Base-by-base conservation (phyloP, 2,113 vertebrate species). In the Chionodraco myersi region DNA sequence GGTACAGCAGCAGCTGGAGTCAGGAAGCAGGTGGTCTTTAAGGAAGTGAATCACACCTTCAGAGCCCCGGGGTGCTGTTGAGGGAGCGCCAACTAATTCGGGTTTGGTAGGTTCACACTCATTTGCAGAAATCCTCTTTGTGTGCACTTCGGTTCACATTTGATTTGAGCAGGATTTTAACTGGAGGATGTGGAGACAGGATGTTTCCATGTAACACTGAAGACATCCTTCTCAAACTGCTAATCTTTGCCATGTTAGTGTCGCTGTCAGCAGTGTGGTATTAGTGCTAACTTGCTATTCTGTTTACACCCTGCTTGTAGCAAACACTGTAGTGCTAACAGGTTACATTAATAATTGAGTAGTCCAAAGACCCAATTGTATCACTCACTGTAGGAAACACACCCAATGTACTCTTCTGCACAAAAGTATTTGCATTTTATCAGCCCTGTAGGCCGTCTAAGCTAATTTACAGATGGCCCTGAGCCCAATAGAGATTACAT, bases 11-110 rank as follows among this genome's bases (percentile, higher is more conserved):
- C 75, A 79, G 72, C 66, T 57, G 76, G 67, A 75, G 52, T 30
- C 58, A 57, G 51, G 62, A 54, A 79, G 76, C 84, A 83, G 80
- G 80, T 79, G 80, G 72, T 72, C 76, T 72, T 72, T 58, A 66
- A 49, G 26, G 41, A 69, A 54, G 66, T 47, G 48, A 34, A 59
- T 86, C 75, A 62, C 75, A 86, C 80, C 72, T 83, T 63, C 41
- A 75, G 34, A 65, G 71, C 59, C 60, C 12, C 12, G 71, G 72
- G 70, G 45, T 47, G 30, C 12, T 44, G 58, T 45, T 45, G 15
- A 71, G 72, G 14, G 16, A 47, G 14, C 10, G 34, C 59, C 64
- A 47, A 77, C 59, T 51, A 51, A 57, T 58, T 58, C 56, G 10
- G 1, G 12, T 49, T 65, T 74, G 60, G 44, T 23, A 56, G 47